phyloP scores from a whole-genome alignment of 2,888 invertebrate genomes.

The Euplagia quadripunctaria region DNA sequence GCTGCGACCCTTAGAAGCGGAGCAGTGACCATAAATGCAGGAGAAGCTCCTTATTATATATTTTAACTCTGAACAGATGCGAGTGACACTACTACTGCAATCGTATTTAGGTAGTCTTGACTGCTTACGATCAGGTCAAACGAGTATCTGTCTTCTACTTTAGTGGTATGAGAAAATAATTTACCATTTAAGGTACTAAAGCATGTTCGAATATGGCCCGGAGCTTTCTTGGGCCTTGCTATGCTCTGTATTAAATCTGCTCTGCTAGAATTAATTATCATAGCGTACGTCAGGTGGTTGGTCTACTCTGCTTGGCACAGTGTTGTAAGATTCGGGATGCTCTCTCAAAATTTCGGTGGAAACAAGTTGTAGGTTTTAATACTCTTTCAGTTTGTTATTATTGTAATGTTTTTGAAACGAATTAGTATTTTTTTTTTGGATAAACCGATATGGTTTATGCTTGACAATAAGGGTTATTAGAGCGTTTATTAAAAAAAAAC shows the following conservation, averaged over 20 bases:
- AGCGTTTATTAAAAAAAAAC: no score
- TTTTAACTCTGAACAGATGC: no score
- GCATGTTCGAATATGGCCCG: background rate
- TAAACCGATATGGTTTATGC: no score
- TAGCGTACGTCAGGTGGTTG: background rate
- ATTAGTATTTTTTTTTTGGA: no score
- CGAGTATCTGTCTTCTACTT: background rate
- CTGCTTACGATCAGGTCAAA: background rate
- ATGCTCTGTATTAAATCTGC: background rate
- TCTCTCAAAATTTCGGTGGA: no score
- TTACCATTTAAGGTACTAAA: background rate
- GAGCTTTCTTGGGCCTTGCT: background rate
- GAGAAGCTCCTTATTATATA: no score
- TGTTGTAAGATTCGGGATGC: background rate
- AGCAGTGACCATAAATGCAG: no score
- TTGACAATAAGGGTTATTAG: no score
- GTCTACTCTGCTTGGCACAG: background rate
- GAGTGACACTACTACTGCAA: constrained; percentile 50
- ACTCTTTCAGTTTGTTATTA: no score
- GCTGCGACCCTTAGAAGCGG: no score
- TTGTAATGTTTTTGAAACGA: no score
- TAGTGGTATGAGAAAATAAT: background rate
- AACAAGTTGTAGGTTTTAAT: no score
- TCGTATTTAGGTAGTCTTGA: background rate
- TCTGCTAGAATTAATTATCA: background rate